Evolutionary conservation across 2,888 invertebrate species (phyloP), one percentile per base, ranked within the genome.

Genomic region (Pammene aurita): DNA sequence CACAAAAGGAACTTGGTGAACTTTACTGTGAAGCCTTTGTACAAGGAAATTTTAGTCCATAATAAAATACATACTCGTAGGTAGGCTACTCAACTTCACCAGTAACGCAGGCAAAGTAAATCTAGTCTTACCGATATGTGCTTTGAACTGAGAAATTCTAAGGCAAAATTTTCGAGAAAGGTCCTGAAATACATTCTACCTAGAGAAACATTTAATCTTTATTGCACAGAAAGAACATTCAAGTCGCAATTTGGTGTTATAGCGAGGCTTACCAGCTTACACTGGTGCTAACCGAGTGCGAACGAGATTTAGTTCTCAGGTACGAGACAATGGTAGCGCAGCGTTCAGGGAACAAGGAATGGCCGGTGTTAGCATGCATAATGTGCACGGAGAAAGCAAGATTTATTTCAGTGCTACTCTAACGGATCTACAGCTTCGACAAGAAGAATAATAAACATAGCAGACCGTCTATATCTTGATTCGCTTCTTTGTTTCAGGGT

Each of bases 341-440:
- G 54, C 71, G 70, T 72, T 71, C 57, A 41, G 66, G 67, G 73
- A 78, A 70, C 76, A 80, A 78, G 80, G 78, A 81, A 83, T 82
- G 75, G 80, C 78, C 77, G 74, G 77, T 76, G 82, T 85, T 84
- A 84, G 85, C 85, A 84, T 88, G 83, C 83, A 86, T 88, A 87
- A 88, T 87, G 82, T 78, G 78, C 77, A 80, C 76, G 85, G 84
- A 86, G 87, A 86, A 86, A 86, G 85, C 85, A 82, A 86, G 86
- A 88, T 90, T 87, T 89, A 89, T 88, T 78, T 79, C 78, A 81
- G 80, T 80, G 80, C 77, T 79, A 73, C 76, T 73, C 71, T 71
- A 70, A 77, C 76, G 80, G 80, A 80, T 81, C 77, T 78, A 71
- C 74, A 70, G 72, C 73, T 65, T 71, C 38, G 73, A 72, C 77